Base-by-base conservation (phyloP, 23 tunicate genomes). In the Oikopleura albicans region DNA sequence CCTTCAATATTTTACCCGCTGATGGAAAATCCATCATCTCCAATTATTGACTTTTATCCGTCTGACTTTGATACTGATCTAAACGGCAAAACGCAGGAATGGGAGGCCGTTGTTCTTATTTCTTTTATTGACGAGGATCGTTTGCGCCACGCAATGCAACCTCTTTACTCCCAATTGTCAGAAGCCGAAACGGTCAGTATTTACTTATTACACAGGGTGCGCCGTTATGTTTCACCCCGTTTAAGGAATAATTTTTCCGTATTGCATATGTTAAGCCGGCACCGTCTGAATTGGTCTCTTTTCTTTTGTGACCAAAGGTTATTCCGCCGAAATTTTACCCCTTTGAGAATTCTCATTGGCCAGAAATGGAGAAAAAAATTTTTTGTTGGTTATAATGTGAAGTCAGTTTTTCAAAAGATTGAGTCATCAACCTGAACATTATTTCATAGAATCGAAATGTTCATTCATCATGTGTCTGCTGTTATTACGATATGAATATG, bases 91-190 rank as follows among this genome's bases (percentile, higher is more conserved):
- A 88, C 87, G 57, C 99, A 95, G 49, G 99, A 95, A 56, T 95
- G 99, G 99, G 99, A 95, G 57, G 99, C 99, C 0, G 96, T 95
- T 22, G 96, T 95, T 35, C 86, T 88, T 27, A 95, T 95, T 76
- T 92, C 99, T 39, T 95, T 95, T 75, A 90, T 95, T 59, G 91
- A 95, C 41, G 99, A 95, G 96, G 39, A 87, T 2, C 88, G 96
- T 29, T 83, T 95, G 38, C 76, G 88, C 31, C 66, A 71, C 29
- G 99, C 99, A 8, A 95, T 95, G 99, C 87, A 84, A 40, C 91
- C 99, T 0, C 87, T 85, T 39, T 0, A 76, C 34, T 22, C 57
- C 35, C 75, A 85, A 56, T 87, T 95, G n/a, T 28, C 86, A 0
- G 66, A 66, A 36, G 84, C n/a, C 1, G 98, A 94, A 35, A 83